Evolutionary conservation across 1,140 invertebrate species (phyloP), one percentile per base, ranked within the genome.

Genomic region (Coelopa frigida): DNA sequence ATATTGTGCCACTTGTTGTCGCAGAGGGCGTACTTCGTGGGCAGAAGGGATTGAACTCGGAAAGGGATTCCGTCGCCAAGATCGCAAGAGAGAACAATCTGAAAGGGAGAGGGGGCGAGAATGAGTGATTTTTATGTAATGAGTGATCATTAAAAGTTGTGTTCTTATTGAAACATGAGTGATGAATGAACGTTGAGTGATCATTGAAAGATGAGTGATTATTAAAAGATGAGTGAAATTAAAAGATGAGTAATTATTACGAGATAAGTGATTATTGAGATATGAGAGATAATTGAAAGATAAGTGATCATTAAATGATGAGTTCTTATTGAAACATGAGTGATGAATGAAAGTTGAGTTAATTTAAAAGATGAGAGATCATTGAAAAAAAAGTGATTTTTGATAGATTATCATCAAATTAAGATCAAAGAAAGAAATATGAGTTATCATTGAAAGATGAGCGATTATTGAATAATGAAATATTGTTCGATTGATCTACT

Each of bases 1-100:
- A 93, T 80, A 46, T 77, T 78, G 65, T 94, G 91, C 91, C 91
- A 94, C 54, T 79, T 76, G 52, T 89, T 89, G 70, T 94, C 86
- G 70, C 90, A 94, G 3, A 88, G 70, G 1, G 78, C 73, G 56
- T 78, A 84, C 36, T 79, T 75, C 39, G 75, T 79, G 12, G 76
- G 64, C 26, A 86, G 76, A 21, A 61, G 65, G 57, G 59, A 81
- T 66, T 21, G 82, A 74, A 61, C 75, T 56, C 57, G 76, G 66
- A 75, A 78, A 4, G 73, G 74, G 51, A 76, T 73, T 21, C 77
- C 75, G 52, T 81, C 78, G 11, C 80, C 78, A 44, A 85, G 74
- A 53, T 86, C 77, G 4, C 81, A 81, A 4, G 80, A 78, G 68
- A 88, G 79, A 6, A 84, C 72, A 4, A 90, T 70, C 79, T 80